Conservation (phyloP, 2,797 vertebrate genomes). For the Eremophila alpestris region DNA sequence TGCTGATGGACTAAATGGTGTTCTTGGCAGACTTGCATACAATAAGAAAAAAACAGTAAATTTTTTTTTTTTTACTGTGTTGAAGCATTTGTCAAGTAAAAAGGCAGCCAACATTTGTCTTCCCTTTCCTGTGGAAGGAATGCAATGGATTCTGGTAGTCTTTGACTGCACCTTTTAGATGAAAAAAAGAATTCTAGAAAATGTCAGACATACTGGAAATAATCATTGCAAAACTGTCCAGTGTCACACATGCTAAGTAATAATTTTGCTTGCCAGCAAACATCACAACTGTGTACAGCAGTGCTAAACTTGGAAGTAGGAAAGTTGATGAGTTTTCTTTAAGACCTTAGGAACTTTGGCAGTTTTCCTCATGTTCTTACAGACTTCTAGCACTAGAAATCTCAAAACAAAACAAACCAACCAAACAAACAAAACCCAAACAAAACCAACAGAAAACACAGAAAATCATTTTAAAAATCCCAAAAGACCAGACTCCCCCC, state of each 20-base stretch:
- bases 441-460: too few species aligned
- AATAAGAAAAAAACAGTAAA: background rate
- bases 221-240: background rate
- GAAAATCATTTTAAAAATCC: background rate
- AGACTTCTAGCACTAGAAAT: background rate
- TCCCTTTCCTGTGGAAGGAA: background rate
- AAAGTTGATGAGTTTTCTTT: background rate
- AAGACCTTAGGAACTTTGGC: background rate
- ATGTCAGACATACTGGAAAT: background rate
- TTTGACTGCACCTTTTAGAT: background rate
- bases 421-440: too few species aligned
- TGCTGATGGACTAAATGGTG: background rate
- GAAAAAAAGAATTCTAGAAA: background rate
- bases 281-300: background rate
- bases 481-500: fast-evolving
- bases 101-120: background rate
- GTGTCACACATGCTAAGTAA: background rate
- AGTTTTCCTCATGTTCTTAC: background rate
- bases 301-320: background rate
- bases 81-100: background rate
- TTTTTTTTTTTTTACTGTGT: background rate
- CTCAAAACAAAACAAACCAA: background rate
- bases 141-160: background rate
- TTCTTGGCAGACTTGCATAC: background rate
- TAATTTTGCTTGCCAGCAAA: background rate